Evolutionary conservation across 2,113 vertebrate genomes (phyloP).

Genomic region (Nibea albiflora): DNA sequence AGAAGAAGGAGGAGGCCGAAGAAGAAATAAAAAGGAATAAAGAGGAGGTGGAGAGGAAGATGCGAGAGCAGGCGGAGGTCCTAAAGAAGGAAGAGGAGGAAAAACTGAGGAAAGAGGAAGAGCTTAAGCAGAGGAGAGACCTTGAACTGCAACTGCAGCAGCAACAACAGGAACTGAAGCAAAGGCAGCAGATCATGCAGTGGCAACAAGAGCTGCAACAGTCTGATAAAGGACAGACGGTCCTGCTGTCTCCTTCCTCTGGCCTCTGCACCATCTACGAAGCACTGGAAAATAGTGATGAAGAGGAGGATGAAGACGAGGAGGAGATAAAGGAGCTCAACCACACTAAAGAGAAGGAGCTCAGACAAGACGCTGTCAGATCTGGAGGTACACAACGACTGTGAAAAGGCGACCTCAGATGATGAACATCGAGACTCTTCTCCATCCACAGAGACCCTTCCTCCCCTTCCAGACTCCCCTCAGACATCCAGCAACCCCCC

Average conservation of each 20-base stretch:
- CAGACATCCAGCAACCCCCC: constrained; percentile 4
- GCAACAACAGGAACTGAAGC: constrained; percentile 78
- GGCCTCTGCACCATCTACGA: constrained; percentile 86
- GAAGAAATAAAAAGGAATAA: constrained; percentile 71
- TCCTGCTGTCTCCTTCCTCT: constrained; percentile 76
- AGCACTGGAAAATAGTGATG: constrained; percentile 77
- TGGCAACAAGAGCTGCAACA: constrained; percentile 79
- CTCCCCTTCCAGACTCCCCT: constrained; percentile 38
- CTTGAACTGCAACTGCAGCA: constrained; percentile 76
- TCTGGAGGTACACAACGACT: not conserved
- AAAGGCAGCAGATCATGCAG: constrained; percentile 80
- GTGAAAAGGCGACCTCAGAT: not conserved
- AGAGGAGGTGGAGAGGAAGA: constrained; percentile 39
- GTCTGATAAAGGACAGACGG: constrained; percentile 47
- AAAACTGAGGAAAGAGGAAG: constrained; percentile 24
- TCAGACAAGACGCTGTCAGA: not conserved
- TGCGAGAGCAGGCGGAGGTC: not conserved
- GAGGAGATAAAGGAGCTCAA: constrained; percentile 29
- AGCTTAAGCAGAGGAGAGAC: constrained; percentile 62
- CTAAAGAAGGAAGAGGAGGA: constrained; percentile 33
- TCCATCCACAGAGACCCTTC: not conserved
- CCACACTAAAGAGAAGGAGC: not conserved
- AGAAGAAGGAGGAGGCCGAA: constrained; percentile 62
- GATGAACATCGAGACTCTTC: constrained; percentile 9
- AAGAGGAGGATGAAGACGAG: constrained; percentile 66